Conservation (phyloP, 2,797 vertebrate genomes). For the Sebastolobus altivelis region DNA sequence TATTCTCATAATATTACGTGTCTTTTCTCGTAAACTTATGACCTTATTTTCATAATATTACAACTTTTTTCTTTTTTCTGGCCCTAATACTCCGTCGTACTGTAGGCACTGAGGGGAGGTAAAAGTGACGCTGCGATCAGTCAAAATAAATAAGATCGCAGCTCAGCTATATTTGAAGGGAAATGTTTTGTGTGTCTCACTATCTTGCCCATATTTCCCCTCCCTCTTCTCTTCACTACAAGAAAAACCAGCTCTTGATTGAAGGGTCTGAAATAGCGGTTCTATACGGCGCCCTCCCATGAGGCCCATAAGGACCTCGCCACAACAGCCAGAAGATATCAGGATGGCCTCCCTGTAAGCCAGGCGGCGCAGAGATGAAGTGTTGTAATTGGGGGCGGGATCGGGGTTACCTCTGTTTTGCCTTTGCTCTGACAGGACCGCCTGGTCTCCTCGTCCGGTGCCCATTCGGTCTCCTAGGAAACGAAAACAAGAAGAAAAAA, state of each 20-base stretch:
- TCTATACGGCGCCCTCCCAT: slow-evolving; percentile 36
- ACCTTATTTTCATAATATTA: too few species aligned
- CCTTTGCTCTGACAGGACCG: slow-evolving; percentile 99
- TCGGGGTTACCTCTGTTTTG: slow-evolving; percentile 92
- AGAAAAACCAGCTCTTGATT: slow-evolving; percentile 61
- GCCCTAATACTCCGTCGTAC: fast-evolving
- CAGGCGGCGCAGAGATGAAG: slow-evolving; percentile 57
- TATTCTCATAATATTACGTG: too few species aligned
- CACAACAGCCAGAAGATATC: slow-evolving; percentile 55
- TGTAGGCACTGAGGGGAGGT: neutral
- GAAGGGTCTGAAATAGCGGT: slow-evolving; percentile 60
- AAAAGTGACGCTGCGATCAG: slow-evolving; percentile 54
- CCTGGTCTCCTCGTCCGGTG: slow-evolving; percentile 95
- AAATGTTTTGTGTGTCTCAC: slow-evolving; percentile 25
- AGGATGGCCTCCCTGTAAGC: slow-evolving; percentile 50
- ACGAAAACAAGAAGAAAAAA: slow-evolving; percentile 75
- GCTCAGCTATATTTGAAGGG: slow-evolving; percentile 40
- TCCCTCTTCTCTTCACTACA: neutral
- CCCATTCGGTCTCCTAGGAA: slow-evolving; percentile 95
- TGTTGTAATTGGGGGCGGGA: slow-evolving; percentile 66
- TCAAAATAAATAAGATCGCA: slow-evolving; percentile 33
- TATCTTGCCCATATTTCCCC: slow-evolving; percentile 22
- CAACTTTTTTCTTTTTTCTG: too few species aligned
- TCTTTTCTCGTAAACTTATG: too few species aligned
- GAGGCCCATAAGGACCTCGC: slow-evolving; percentile 48